Evolutionary conservation across 2,888 invertebrate genomes (phyloP), one percentile per base, ranked within the genome.

Genomic region (Adelognathus sp.): DNA sequence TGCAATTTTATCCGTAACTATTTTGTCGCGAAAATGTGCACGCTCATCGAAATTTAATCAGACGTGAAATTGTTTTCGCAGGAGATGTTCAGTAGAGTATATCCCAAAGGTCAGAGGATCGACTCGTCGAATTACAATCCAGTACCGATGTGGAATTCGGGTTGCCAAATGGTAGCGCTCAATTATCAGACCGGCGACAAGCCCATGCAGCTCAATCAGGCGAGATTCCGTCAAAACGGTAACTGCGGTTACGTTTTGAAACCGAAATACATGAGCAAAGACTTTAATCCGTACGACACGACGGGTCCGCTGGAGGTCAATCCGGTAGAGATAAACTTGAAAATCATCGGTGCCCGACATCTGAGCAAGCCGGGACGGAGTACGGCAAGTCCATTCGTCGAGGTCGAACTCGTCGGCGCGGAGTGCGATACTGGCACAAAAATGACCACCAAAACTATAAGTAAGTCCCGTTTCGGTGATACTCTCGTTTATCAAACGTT

Each of bases 51-150:
- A 27, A 60, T 29, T 4, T 7, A 44, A 18, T 6, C n/a, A 44
- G 14, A 16, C 11, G 14, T 1, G 39, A 24, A 3, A 11, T 21
- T 18, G 5, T 27, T 39, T 66, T 85, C 82, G 50, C 87, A 92
- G 93, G 90, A 95, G 33, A 98, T 99, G 92, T 95, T 99, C 72
- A 98, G 98, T 87, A 94, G 99, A 36, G 97, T 99, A 1, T 99
- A 99, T 91, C 99, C 99, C 0, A 97, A 97, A 88, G 97, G 98
- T 0, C 97, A 97, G 88, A 94, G 99, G 61, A 95, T 99, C 69
- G 99, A 99, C 88, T 99, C 99, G 0, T 98, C 98, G 0, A 99
- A 99, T 92, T 99, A 98, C 91, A 97, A 97, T 92, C 99, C 99
- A 0, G 93, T 97, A 4, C 95, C 96, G 1, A 96, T 98, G 92